Evolutionary conservation across 2,797 vertebrate species (phyloP).

Genomic region (Zenarchopterus dispar): DNA sequence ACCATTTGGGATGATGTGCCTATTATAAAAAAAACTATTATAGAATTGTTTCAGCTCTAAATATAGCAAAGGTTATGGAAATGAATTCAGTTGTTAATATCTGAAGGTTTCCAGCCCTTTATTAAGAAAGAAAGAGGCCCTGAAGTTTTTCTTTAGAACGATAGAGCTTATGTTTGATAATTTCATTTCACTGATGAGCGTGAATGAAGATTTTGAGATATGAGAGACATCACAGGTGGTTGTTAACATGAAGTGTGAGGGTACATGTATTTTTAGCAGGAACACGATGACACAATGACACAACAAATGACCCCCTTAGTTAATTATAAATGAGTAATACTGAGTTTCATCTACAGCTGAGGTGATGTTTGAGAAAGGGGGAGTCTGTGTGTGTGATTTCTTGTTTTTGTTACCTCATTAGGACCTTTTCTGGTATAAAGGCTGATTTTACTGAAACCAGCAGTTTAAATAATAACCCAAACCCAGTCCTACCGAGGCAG

Average conservation of each 20-base stretch:
- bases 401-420: too few relatives aligned
- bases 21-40: slow-evolving; percentile 16
- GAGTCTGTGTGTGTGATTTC: too few relatives aligned
- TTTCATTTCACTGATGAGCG: slow-evolving; percentile 3
- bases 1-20: slow-evolving; percentile 16
- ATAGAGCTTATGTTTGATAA: slow-evolving; percentile 12
- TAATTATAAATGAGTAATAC: slow-evolving; percentile 7
- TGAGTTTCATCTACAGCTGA: not conserved
- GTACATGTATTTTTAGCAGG: slow-evolving; percentile 1
- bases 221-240: not conserved
- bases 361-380: not conserved
- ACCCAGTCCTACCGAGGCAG: too few relatives aligned
- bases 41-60: slow-evolving; percentile 12
- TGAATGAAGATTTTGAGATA: not conserved
- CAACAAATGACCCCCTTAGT: not conserved
- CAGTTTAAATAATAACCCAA: too few relatives aligned
- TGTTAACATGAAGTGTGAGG: slow-evolving; percentile 4
- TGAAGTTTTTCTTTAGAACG: slow-evolving; percentile 1
- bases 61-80: slow-evolving; percentile 25
- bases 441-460: too few relatives aligned
- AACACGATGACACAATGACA: slow-evolving; percentile 15
- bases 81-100: slow-evolving; percentile 20
- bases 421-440: too few relatives aligned
- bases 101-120: slow-evolving; percentile 2
- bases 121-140: not conserved